phyloP scores from a whole-genome alignment of 2,888 invertebrate species.

The Polyommatus icarus region DNA sequence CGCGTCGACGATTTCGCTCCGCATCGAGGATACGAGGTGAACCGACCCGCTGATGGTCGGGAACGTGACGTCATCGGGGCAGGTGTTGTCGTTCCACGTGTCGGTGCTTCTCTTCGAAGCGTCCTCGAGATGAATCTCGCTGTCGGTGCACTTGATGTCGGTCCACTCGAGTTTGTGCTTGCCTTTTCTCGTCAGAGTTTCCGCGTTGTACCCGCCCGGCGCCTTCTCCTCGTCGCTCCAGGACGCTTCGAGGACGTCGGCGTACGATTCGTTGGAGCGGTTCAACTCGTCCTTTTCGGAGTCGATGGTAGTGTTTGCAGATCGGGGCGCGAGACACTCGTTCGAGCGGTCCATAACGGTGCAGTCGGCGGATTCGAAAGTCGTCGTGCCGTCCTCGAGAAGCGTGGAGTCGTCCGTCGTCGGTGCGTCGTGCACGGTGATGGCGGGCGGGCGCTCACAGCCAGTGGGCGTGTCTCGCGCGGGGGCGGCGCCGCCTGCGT shows the following conservation, averaged over 20 bases:
- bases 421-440: conserved; percentile 37
- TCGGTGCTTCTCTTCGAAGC: conserved; percentile 67
- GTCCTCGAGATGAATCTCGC: conserved; percentile 45
- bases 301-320: conserved; percentile 61
- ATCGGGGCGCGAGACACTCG: conserved; percentile 69
- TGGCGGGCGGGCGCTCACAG: conserved; percentile 54
- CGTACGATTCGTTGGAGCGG: conserved; percentile 75
- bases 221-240: conserved; percentile 55
- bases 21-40: conserved; percentile 85
- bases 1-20: conserved; percentile 78
- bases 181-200: conserved; percentile 49
- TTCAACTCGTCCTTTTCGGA: conserved; percentile 66
- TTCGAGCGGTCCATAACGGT: conserved; percentile 61
- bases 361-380: conserved; percentile 47
- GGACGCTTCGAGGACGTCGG: conserved; percentile 66
- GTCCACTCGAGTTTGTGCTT: conserved; percentile 58
- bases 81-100: conserved; percentile 91
- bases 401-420: conserved; percentile 32
- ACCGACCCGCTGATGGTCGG: conserved; percentile 89
- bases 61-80: conserved; percentile 89
- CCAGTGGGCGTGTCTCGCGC: conserved; percentile 61
- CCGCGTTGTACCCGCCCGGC: conserved; percentile 42
- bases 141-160: conserved; percentile 52
- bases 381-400: conserved; percentile 48
- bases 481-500: conserved; percentile 69